phyloP scores from a whole-genome alignment of 2,797 vertebrate species.

The Lepilemur ruficaudatus region DNA sequence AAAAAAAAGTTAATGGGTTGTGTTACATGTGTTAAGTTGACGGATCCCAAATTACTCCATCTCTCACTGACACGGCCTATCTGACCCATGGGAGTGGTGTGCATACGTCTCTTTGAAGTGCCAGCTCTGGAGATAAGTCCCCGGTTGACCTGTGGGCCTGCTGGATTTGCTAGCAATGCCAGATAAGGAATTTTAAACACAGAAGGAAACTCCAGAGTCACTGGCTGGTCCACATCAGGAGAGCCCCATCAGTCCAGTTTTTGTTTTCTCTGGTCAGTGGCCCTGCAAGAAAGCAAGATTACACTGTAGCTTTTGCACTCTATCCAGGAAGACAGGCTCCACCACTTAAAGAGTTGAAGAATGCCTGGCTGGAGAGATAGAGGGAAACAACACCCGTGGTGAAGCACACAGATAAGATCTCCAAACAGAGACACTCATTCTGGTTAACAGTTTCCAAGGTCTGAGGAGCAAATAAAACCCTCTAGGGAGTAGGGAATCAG shows the following conservation, averaged over 20 bases:
- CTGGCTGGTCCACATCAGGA: conserved; percentile 49
- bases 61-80: neutral
- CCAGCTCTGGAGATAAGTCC: conserved; percentile 66
- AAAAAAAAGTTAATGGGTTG: conserved; percentile 5
- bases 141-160: conserved; percentile 18
- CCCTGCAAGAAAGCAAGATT: conserved; percentile 65
- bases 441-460: conserved; percentile 17
- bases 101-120: conserved; percentile 56
- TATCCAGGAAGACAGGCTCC: conserved; percentile 37
- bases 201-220: conserved; percentile 26
- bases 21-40: neutral
- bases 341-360: conserved; percentile 16
- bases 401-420: conserved; percentile 67
- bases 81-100: neutral
- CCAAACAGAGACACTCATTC: conserved; percentile 45
- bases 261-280: conserved; percentile 64
- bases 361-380: conserved; percentile 27
- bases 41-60: neutral
- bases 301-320: conserved; percentile 52
- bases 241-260: neutral
- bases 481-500: neutral
- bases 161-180: conserved; percentile 44
- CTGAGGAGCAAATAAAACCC: conserved; percentile 37
- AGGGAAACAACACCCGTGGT: neutral
- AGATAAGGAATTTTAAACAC: conserved; percentile 75